Conservation (phyloP, 2,113 vertebrate species). For the Castor canadensis region DNA sequence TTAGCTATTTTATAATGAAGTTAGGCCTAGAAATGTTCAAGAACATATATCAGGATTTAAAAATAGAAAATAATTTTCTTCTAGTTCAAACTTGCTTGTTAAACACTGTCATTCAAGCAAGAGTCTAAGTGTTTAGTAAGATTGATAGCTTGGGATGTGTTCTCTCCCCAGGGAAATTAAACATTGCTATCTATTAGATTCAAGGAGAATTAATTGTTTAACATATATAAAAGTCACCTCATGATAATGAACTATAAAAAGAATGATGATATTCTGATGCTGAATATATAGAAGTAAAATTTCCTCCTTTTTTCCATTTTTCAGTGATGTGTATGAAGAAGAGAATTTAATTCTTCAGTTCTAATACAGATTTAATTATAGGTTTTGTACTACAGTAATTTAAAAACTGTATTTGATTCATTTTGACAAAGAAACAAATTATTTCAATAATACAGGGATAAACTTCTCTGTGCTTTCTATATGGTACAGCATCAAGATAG, state of each 20-base stretch:
- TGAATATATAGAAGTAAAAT: background rate
- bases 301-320: background rate
- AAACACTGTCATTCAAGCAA: constrained; percentile 15
- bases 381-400: background rate
- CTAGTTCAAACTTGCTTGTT: constrained; percentile 34
- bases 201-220: constrained; percentile 7
- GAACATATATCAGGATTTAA: constrained; percentile 8
- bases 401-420: background rate
- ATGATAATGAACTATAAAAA: background rate
- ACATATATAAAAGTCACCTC: constrained; percentile 11
- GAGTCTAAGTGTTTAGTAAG: background rate
- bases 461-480: background rate
- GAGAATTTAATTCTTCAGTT: background rate
- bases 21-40: background rate
- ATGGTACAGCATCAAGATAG: background rate
- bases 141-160: background rate
- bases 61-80: constrained; percentile 57
- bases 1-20: background rate
- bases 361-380: background rate
- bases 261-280: background rate
- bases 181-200: constrained; percentile 10
- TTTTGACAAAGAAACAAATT: background rate
- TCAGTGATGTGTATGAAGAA: background rate
- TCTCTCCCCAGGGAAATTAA: background rate
- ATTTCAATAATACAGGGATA: background rate